Conservation (phyloP, 2,113 vertebrate genomes). For the Zonotrichia leucophrys region DNA sequence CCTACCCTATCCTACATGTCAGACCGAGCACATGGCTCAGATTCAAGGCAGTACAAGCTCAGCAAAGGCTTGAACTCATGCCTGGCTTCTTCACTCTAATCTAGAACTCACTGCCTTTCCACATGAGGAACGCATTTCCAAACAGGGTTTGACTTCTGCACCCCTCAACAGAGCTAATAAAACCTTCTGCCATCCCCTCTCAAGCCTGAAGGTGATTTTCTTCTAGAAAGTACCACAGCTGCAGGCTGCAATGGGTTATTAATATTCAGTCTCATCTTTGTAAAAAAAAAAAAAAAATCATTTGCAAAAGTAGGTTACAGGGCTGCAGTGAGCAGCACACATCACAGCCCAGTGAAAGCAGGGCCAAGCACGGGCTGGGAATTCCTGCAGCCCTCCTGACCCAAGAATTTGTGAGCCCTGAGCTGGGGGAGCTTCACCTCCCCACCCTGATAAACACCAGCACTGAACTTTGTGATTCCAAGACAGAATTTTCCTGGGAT, state of each 20-base stretch:
- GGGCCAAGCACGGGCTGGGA: not conserved
- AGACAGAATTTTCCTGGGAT: accelerated
- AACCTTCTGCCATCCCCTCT: not conserved
- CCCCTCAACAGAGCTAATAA: not conserved
- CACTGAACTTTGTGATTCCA: not conserved
- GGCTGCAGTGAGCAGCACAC: not conserved
- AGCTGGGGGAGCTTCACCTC: not conserved
- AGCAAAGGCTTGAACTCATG: not conserved
- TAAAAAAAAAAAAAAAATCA: not conserved
- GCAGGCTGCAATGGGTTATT: not conserved
- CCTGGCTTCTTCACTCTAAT: not conserved
- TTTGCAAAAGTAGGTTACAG: not conserved
- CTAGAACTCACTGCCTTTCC: not conserved
- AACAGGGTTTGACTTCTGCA: not conserved
- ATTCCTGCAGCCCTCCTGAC: not conserved
- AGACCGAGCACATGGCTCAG: not conserved
- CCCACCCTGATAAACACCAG: accelerated
- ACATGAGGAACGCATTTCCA: not conserved
- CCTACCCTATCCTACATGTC: not conserved
- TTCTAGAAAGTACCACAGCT: not conserved
- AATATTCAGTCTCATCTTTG: not conserved
- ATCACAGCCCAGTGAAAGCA: not conserved
- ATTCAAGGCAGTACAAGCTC: not conserved
- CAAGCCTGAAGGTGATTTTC: not conserved
- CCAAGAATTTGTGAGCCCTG: not conserved